Base-by-base conservation (phyloP, 2,113 vertebrate genomes). In the Pangasianodon hypophthalmus region DNA sequence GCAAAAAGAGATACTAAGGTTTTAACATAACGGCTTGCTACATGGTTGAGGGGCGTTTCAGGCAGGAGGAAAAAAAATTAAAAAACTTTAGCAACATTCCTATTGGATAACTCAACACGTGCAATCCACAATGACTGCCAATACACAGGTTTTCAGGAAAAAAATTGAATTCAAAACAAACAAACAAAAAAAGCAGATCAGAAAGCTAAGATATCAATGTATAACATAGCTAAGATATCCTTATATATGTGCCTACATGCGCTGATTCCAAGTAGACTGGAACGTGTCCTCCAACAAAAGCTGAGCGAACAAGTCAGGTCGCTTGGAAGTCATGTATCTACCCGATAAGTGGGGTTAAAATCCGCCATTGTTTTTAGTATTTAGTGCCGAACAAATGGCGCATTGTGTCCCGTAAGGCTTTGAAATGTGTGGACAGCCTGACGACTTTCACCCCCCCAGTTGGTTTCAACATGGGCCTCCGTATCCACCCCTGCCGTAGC, bases 401-500 rank as follows among this genome's bases (percentile, higher is more conserved):
- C 64, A 3, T 14, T 32, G 64, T 69, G 64, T 69, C n/a, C 64
- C 3, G 18, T 73, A 21, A 41, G 37, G 32, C 85, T 77, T 44
- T 50, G 84, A 89, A 85, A 64, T 48, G 62, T 54, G 60, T 67
- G 84, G 54, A 67, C 84, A 83, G 54, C 50, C 77, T 90, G 85
- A 62, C 54, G 81, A 88, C 90, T 89, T 82, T 83, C 86, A 85
- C 24, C 73, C 8, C 54, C 18, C 69, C 52, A 48, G 69, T 32
- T 41, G 11, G 83, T 14, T 82, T 89, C 86, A 93, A 87, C 91
- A 93, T 11, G 90, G 52, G 48, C 88, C 90, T 48, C 89, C 91
- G n/a, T 92, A 93, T 37, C 92, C 92, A 54, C 93, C 93, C 37
- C 93, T 83, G 44, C 87, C 88, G 48, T 91, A 91, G 11, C 88